Percentiles rank a stretch among this genome's conserved stretches.
phyloP scores from a whole-genome alignment of 2,888 invertebrate genomes.

The Polydrusus pterygomalis region DNA sequence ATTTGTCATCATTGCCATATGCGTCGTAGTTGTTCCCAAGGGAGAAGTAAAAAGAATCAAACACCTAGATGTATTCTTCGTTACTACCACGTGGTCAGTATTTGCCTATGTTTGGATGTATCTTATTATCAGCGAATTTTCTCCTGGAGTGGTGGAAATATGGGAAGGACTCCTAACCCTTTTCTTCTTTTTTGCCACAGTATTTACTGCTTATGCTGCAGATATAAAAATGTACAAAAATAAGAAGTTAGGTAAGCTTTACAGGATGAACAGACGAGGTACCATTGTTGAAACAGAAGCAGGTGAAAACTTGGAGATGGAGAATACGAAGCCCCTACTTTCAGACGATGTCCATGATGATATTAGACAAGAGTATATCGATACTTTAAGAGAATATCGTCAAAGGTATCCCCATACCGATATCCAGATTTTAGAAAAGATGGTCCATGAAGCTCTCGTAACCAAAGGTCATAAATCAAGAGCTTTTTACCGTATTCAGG shows the following conservation, averaged over 20 bases:
- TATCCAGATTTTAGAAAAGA: conserved; percentile 91
- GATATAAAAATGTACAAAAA: conserved; percentile 92
- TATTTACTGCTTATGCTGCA: conserved; percentile 96
- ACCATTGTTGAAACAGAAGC: conserved; percentile 92
- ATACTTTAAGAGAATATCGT: conserved; percentile 90
- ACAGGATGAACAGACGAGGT: conserved; percentile 89
- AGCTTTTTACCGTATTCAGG: conserved; percentile 96
- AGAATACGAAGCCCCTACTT: conserved; percentile 74
- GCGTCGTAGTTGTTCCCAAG: conserved; percentile 92
- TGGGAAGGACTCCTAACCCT: conserved; percentile 99
- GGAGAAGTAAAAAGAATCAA: conserved; percentile 95
- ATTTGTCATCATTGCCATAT: conserved; percentile 97
- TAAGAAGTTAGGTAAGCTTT: conserved; percentile 44
- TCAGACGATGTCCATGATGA: conserved; percentile 90
- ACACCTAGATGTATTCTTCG: conserved; percentile 96
- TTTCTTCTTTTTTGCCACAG: conserved; percentile 96
- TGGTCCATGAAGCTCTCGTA: conserved; percentile 94
- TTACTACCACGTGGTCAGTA: conserved; percentile 97
- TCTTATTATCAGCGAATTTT: conserved; percentile 91
- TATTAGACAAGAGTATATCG: conserved; percentile 94
- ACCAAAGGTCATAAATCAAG: conserved; percentile 96
- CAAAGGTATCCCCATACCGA: conserved; percentile 94
- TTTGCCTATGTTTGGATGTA: conserved; percentile 99
- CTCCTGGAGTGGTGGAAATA: conserved; percentile 92
- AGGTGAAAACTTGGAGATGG: conserved; percentile 83